phyloP scores from a whole-genome alignment of 2,113 vertebrate genomes.

The Phylloscopus whistleri region DNA sequence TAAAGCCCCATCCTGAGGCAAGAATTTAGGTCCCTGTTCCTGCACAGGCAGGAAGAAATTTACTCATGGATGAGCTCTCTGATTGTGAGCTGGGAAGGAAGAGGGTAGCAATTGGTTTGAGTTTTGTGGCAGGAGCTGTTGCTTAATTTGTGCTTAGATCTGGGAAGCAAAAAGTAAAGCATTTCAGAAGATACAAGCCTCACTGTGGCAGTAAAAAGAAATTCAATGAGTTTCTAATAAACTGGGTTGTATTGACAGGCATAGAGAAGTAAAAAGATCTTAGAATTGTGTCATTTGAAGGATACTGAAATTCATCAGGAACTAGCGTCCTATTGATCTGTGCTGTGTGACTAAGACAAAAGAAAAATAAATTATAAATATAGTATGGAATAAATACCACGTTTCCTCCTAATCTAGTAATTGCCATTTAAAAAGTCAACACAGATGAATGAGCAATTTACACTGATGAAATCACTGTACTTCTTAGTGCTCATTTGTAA shows the following conservation, averaged over 20 bases:
- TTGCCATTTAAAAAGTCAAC: slow-evolving; percentile 8
- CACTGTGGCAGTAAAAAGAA: neutral
- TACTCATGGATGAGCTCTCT: neutral
- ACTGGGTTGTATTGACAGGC: neutral
- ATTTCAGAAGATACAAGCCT: neutral
- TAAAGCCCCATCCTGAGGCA: neutral
- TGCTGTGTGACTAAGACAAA: neutral
- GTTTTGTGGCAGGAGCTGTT: neutral
- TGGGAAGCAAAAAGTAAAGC: neutral
- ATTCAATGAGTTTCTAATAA: neutral
- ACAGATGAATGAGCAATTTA: slow-evolving; percentile 21
- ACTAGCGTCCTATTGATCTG: neutral
- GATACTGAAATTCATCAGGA: neutral
- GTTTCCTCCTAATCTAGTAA: neutral
- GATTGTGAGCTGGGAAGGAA: neutral
- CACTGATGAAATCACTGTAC: neutral
- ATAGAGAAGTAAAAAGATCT: neutral
- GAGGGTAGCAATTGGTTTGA: neutral
- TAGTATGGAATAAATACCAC: neutral
- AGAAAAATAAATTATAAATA: neutral
- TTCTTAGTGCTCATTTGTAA: neutral
- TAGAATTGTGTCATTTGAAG: neutral
- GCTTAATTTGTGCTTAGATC: neutral
- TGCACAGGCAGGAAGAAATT: neutral
- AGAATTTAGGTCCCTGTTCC: neutral